Evolutionary conservation across 1,140 invertebrate species (phyloP).

Genomic region (Platorchestia sp.): DNA sequence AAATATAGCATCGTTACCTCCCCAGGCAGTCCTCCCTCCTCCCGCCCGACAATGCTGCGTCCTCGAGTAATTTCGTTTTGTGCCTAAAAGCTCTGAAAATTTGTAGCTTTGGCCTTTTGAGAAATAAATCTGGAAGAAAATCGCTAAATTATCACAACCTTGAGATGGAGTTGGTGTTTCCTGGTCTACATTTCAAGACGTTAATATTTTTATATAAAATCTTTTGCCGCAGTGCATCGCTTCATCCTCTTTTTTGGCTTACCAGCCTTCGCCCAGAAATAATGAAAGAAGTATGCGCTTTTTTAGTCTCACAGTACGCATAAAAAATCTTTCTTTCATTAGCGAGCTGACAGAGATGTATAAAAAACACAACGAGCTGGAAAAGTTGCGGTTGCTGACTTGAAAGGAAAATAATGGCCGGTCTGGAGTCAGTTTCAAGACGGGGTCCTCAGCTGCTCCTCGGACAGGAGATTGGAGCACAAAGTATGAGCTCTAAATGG

Average conservation of each 20-base stretch:
- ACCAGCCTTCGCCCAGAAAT: background rate
- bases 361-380: background rate
- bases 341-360: background rate
- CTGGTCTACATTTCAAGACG: background rate
- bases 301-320: background rate
- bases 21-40: background rate
- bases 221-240: background rate
- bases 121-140: background rate
- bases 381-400: slow-evolving; percentile 6
- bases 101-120: background rate
- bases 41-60: background rate
- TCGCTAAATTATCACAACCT: background rate
- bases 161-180: background rate
- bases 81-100: background rate
- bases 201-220: background rate
- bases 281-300: slow-evolving; percentile 1
- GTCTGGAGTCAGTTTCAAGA: background rate
- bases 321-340: slow-evolving; percentile 37
- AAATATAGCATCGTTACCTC: background rate
- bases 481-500: background rate
- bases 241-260: background rate
- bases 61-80: background rate
- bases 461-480: background rate
- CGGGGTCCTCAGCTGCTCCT: background rate
- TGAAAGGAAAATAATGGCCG: background rate